Evolutionary conservation across 2,797 vertebrate genomes (phyloP), one percentile per base, ranked within the genome.

Genomic region (Aplochiton taeniatus): DNA sequence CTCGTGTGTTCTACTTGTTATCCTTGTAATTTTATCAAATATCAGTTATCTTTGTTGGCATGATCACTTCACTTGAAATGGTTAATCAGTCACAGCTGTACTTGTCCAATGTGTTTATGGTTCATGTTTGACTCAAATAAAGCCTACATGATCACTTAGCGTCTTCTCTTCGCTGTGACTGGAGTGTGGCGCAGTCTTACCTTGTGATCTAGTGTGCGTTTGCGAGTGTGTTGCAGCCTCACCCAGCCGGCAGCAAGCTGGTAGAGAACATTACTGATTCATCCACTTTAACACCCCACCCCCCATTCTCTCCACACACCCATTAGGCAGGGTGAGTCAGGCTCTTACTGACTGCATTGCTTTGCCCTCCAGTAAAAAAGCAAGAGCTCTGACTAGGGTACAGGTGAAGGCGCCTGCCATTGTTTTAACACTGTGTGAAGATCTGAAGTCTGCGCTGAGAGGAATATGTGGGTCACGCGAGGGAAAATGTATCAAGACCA

Each of bases 101-200:
- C 19, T 56, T 77, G 53, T 66, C 66, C 54, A 76, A 11, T 70
- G 62, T 75, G 71, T 72, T 79, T 14, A 42, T 72, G 57, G 53
- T 16, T 17, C 63, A 1, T 19, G 59, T 68, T 66, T 55, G 65
- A 77, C 79, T 63, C 71, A 56, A 78, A 80, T 81, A 84, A 85
- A 87, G 14, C 44, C 42, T 52, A 59, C 62, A 72, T 73, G 47
- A 73, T 77, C 19, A n/a, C 12, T 82, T 80, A 48, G 52, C 76
- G 53, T 73, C 44, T 54, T 16, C 41, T 73, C 19, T 73, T 16
- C 45, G 44, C 55, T 77, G 66, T 77, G 72, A 72, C 8, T 66
- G 69, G 81, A 87, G 86, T 84, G 87, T 84, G 69, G 74, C 64
- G 63, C 7, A 11, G 82, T 83, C 85, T 84, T 83, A 46, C 86